Evolutionary conservation across 1,140 invertebrate genomes (phyloP).

Genomic region (Drosophila erecta): DNA sequence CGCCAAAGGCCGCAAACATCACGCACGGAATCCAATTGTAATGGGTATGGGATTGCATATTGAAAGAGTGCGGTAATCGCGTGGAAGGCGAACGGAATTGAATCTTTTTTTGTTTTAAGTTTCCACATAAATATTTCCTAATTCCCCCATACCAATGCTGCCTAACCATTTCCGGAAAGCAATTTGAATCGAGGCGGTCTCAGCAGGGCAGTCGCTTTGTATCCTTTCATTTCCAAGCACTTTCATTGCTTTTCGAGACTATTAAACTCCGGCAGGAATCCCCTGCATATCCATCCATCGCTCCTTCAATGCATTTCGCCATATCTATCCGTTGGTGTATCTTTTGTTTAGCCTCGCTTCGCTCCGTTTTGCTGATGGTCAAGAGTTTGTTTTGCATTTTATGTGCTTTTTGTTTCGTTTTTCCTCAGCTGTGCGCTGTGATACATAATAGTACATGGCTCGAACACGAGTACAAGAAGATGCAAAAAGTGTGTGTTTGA

Average conservation of each 20-base stretch:
- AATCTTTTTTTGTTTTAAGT: neutral
- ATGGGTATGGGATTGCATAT: neutral
- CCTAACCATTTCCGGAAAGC: neutral
- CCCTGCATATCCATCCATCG: neutral
- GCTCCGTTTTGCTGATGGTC: constrained; percentile 5
- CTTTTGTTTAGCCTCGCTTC: constrained; percentile 8
- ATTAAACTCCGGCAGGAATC: neutral
- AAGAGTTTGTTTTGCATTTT: constrained; percentile 24
- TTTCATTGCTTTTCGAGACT: too few relatives aligned
- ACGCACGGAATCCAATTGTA: constrained; percentile 36
- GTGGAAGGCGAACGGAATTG: neutral
- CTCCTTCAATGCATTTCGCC: neutral
- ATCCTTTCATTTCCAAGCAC: neutral
- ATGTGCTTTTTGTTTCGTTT: constrained; percentile 11
- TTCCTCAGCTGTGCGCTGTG: too few relatives aligned
- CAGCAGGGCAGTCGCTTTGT: neutral
- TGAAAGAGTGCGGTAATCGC: neutral
- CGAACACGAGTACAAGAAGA: constrained; percentile 25
- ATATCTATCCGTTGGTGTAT: constrained; percentile 7
- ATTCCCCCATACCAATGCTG: neutral
- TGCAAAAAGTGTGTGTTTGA: constrained; percentile 20
- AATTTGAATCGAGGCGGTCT: too few relatives aligned
- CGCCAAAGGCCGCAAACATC: constrained; percentile 50
- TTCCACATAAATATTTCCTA: constrained; percentile 11
- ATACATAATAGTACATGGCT: constrained; percentile 6